A percentile compares a stretch with the other conserved stretches of the same genome.
These are phyloP conservation scores for Ceratosolen solmsi DNA, from an alignment of 1,140 invertebrate genomes.

Conservation along the genomic window DNA sequence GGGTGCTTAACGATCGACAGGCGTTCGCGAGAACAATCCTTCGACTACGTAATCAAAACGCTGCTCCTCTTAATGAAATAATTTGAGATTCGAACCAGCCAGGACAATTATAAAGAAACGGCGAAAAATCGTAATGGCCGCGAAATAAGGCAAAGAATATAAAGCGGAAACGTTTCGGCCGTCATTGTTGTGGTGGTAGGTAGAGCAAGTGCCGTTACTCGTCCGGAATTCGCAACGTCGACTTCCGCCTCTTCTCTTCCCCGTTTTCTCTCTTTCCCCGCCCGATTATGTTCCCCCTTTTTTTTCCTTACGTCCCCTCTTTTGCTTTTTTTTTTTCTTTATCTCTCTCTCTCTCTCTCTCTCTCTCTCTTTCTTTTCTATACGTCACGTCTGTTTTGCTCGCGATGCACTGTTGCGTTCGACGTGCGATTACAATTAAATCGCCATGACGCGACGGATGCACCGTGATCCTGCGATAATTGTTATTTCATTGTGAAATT, in stretches of 20 bases:
- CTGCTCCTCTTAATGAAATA: background rate
- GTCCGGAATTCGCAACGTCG: constrained; percentile 48
- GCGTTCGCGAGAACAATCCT: background rate
- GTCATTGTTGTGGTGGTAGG: background rate
- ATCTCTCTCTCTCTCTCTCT: too few relatives aligned
- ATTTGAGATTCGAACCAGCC: background rate
- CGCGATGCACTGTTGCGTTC: background rate
- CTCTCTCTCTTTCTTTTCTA: too few relatives aligned
- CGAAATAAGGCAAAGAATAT: background rate
- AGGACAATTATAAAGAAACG: background rate
- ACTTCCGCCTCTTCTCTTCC: constrained; percentile 13
- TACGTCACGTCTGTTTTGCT: too few relatives aligned
- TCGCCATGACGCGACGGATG: too few relatives aligned
- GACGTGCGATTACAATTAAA: too few relatives aligned
- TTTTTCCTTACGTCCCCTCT: background rate
- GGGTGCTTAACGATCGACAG: too few relatives aligned
- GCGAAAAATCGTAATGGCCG: background rate
- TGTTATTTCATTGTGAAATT: too few relatives aligned
- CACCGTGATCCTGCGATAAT: too few relatives aligned
- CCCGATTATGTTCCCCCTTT: background rate
- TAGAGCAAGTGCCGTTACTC: constrained; percentile 52
- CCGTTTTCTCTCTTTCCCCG: background rate
- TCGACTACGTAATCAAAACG: background rate
- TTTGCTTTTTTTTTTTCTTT: background rate
- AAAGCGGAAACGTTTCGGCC: constrained; percentile 24